Evolutionary conservation across 2,888 invertebrate species (phyloP).

Genomic region (Dicycla oo): DNA sequence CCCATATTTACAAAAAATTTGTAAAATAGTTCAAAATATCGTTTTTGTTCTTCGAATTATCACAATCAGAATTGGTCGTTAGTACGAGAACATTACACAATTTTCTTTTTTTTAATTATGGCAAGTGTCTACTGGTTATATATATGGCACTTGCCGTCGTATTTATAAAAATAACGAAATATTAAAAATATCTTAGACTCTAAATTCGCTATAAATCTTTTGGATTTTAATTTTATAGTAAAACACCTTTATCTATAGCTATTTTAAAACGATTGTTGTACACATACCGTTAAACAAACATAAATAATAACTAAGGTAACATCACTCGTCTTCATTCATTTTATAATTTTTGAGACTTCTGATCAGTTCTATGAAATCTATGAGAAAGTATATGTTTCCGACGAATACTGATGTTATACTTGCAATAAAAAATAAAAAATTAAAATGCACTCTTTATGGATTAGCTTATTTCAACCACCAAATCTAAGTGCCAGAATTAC

Average conservation of each 20-base stretch:
- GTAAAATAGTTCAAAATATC: not conserved
- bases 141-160: too few species aligned
- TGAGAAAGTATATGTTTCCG: slow-evolving; percentile 20
- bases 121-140: not conserved
- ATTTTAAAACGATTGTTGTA: slow-evolving; percentile 22
- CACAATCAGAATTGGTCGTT: not conserved
- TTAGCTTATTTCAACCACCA: not conserved
- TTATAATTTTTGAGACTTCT: slow-evolving; percentile 15
- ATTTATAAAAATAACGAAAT: not conserved
- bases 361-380: slow-evolving; percentile 28
- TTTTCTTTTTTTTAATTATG: too few species aligned
- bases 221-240: not conserved
- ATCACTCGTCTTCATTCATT: slow-evolving; percentile 1
- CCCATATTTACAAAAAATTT: not conserved
- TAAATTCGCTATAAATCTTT: not conserved
- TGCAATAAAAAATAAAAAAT: too few species aligned
- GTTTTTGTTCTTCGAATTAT: not conserved
- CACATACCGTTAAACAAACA: slow-evolving; percentile 32
- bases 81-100: not conserved
- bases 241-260: slow-evolving; percentile 9
- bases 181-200: not conserved
- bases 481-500: not conserved
- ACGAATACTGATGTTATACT: not conserved
- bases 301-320: slow-evolving; percentile 38
- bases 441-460: slow-evolving; percentile 17